Evolutionary conservation across 1,140 invertebrate genomes (phyloP).

Genomic region (Neoseiulus cucumeris): DNA sequence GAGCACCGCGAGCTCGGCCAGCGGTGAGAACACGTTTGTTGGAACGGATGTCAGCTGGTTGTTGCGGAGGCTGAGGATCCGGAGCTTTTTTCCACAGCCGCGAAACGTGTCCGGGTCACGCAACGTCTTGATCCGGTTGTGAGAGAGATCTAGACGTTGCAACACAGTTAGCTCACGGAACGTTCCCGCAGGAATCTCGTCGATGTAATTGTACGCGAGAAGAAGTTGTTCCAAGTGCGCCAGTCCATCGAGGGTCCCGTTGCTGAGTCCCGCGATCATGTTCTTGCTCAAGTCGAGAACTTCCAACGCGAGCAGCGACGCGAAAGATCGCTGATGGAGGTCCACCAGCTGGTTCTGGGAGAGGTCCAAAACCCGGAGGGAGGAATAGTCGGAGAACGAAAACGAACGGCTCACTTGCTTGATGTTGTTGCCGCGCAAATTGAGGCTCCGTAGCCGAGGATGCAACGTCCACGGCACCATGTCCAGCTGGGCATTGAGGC

Average conservation of each 20-base stretch:
- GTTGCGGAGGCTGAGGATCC: conserved; percentile 51
- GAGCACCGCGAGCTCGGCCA: conserved; percentile 26
- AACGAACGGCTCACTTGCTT: conserved; percentile 49
- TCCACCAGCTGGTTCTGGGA: conserved; percentile 51
- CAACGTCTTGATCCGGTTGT: conserved; percentile 30
- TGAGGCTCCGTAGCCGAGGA: conserved; percentile 57
- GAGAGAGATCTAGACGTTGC: conserved; percentile 46
- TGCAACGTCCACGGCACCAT: conserved; percentile 78
- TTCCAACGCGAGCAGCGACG: conserved; percentile 43
- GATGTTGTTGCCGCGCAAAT: conserved; percentile 62
- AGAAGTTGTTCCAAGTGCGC: conserved; percentile 56
- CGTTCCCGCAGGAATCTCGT: conserved; percentile 40
- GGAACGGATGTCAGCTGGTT: conserved; percentile 56
- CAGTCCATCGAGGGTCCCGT: conserved; percentile 62
- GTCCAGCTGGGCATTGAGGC: conserved; percentile 58
- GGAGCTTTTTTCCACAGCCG: conserved; percentile 27
- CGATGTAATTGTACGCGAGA: conserved; percentile 52
- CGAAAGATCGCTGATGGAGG: conserved; percentile 52
- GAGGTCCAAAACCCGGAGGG: conserved; percentile 48
- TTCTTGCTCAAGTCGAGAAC: conserved; percentile 49
- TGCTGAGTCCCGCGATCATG: conserved; percentile 46
- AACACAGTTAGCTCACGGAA: conserved; percentile 49
- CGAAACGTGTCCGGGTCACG: conserved; percentile 16
- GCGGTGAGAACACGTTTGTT: conserved; percentile 46
- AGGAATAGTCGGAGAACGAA: conserved; percentile 49